These are phyloP conservation scores for Drosophila parabipectinata DNA, from an alignment of 1,140 invertebrate genomes.

Conservation along the genomic window DNA sequence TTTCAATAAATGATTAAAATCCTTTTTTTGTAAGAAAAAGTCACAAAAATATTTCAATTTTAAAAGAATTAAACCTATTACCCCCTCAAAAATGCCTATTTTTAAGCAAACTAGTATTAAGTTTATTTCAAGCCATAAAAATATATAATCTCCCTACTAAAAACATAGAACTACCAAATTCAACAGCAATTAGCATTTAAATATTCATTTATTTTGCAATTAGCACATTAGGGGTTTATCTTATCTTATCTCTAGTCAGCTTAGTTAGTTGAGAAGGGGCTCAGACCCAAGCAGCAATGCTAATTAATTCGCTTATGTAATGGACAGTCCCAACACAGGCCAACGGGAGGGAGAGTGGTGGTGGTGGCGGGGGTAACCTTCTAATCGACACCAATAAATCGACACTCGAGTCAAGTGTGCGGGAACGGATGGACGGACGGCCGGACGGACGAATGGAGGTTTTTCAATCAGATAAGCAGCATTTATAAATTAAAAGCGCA, in stretches of 20 bases:
- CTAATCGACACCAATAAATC: slow-evolving; percentile 76
- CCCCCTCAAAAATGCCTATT: too few species aligned
- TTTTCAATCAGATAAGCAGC: slow-evolving; percentile 79
- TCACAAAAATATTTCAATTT: too few species aligned
- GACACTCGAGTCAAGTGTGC: slow-evolving; percentile 76
- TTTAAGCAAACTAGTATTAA: too few species aligned
- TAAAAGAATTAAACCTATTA: too few species aligned
- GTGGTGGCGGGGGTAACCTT: slow-evolving; percentile 13
- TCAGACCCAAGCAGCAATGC: slow-evolving; percentile 43
- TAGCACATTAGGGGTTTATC: slow-evolving; percentile 24
- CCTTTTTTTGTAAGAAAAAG: too few species aligned
- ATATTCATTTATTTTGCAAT: slow-evolving; percentile 28
- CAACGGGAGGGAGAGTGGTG: not conserved
- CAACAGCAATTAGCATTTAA: slow-evolving; percentile 10
- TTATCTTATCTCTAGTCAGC: too few species aligned
- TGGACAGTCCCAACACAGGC: slow-evolving; percentile 17
- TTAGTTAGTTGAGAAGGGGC: slow-evolving; percentile 16
- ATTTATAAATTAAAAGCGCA: slow-evolving; percentile 82
- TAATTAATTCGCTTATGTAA: slow-evolving; percentile 58
- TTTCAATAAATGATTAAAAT: too few species aligned
- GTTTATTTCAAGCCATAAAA: too few species aligned
- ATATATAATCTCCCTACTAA: too few species aligned
- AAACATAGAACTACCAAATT: not conserved
- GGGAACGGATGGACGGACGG: slow-evolving; percentile 25
- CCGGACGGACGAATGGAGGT: slow-evolving; percentile 33